Conservation (phyloP, 2,888 invertebrate species). For the Galerucella calmariensis region DNA sequence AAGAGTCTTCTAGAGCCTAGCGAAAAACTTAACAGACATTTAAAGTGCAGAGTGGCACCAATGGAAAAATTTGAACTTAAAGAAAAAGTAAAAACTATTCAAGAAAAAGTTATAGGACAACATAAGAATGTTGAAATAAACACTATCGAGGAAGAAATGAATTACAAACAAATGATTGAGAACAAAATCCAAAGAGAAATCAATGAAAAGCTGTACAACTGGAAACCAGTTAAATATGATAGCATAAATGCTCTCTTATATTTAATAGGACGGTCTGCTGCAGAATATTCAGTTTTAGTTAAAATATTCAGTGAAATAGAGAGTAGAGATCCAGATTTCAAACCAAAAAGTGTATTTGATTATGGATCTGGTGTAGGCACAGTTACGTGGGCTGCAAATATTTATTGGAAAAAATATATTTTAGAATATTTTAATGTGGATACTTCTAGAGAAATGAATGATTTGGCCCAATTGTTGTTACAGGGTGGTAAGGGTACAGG, state of each 20-base stretch:
- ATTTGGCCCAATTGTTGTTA: constrained; percentile 79
- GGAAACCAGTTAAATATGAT: constrained; percentile 80
- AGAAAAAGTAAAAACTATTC: constrained; percentile 64
- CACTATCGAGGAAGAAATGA: constrained; percentile 62
- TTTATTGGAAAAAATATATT: constrained; percentile 77
- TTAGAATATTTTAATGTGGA: constrained; percentile 90
- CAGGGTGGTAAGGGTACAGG: constrained; percentile 74
- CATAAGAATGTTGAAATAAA: constrained; percentile 61
- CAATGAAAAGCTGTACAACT: constrained; percentile 74
- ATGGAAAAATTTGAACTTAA: constrained; percentile 70
- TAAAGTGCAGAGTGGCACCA: constrained; percentile 74
- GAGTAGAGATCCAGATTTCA: constrained; percentile 72
- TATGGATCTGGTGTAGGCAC: constrained; percentile 90
- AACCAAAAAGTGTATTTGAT: constrained; percentile 84
- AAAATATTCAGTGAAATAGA: constrained; percentile 81
- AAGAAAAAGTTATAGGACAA: constrained; percentile 52
- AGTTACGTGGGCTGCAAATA: constrained; percentile 72
- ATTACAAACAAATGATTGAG: constrained; percentile 67
- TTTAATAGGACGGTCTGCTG: constrained; percentile 75
- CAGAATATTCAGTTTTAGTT: constrained; percentile 79
- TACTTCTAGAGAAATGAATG: constrained; percentile 82
- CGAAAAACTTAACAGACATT: constrained; percentile 69
- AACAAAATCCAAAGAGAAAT: constrained; percentile 69
- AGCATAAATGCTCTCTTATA: constrained; percentile 75
- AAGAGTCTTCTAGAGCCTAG: constrained; percentile 70